These are phyloP conservation scores for Ceratina calcarata DNA, from an alignment of 1,140 invertebrate genomes.

Conservation along the genomic window DNA sequence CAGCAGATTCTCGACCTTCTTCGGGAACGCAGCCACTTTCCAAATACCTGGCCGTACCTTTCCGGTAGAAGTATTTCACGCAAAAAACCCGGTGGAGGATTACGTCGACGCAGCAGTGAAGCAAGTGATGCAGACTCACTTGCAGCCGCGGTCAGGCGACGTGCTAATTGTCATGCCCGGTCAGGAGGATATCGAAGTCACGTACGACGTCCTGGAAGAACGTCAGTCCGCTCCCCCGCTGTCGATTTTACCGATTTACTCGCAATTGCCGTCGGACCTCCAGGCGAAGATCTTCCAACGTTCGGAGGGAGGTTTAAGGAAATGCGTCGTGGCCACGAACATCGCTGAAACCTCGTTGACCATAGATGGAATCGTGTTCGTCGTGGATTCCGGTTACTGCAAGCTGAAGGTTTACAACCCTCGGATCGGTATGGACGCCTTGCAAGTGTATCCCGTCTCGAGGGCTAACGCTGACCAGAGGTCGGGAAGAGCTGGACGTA, in stretches of 20 bases:
- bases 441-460: slow-evolving; percentile 90
- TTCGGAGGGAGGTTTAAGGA: slow-evolving; percentile 93
- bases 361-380: slow-evolving; percentile 97
- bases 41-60: slow-evolving; percentile 98
- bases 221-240: slow-evolving; percentile 95
- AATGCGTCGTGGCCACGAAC: slow-evolving; percentile 99
- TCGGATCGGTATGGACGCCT: slow-evolving; percentile 99
- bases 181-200: slow-evolving; percentile 99
- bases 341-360: slow-evolving; percentile 97
- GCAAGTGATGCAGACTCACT: slow-evolving; percentile 97
- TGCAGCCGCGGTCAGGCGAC: slow-evolving; percentile 94
- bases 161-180: slow-evolving; percentile 99
- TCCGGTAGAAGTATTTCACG: slow-evolving; percentile 96
- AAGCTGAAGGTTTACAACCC: slow-evolving; percentile 99
- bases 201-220: slow-evolving; percentile 97
- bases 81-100: slow-evolving; percentile 98
- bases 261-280: slow-evolving; percentile 97
- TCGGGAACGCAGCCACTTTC: slow-evolving; percentile 98
- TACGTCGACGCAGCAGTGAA: slow-evolving; percentile 99
- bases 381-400: slow-evolving; percentile 99
- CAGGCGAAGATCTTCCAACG: slow-evolving; percentile 99
- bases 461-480: slow-evolving; percentile 97
- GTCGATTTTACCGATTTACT: slow-evolving; percentile 98
- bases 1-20: slow-evolving; percentile 98
- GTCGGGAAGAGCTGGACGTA: slow-evolving; percentile 95